These are phyloP conservation scores for Stomatorhinus walkeri DNA, from an alignment of 2,797 vertebrate species.

Conservation along the genomic window DNA sequence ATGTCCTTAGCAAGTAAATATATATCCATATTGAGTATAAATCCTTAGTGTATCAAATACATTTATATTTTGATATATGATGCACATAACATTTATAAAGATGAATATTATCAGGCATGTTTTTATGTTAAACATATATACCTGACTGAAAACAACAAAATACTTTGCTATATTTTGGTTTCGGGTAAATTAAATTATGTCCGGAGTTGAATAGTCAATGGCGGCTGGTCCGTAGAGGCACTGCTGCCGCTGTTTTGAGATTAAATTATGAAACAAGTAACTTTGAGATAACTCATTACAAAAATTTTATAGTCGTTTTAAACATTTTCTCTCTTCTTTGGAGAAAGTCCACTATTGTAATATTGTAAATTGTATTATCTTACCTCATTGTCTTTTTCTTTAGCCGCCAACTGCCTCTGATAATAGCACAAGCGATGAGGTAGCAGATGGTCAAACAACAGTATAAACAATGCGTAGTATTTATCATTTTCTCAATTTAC, in stretches of 20 bases:
- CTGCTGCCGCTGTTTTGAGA: background rate
- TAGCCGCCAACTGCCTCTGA: background rate
- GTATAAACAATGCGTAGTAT: background rate
- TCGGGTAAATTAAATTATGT: slow-evolving; percentile 38
- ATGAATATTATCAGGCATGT: background rate
- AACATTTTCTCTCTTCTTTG: background rate
- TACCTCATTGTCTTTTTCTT: background rate
- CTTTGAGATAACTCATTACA: background rate
- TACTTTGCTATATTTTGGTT: slow-evolving; percentile 11
- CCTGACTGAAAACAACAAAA: background rate
- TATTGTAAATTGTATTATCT: background rate
- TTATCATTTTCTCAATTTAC: background rate
- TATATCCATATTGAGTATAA: background rate
- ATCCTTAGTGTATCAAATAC: background rate
- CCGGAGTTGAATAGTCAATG: slow-evolving; percentile 27
- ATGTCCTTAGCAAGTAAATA: background rate
- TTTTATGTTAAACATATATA: slow-evolving; percentile 4
- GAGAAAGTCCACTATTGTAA: background rate
- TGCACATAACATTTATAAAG: slow-evolving; percentile 11
- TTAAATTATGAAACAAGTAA: background rate
- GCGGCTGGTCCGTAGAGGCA: background rate
- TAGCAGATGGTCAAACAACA: background rate
- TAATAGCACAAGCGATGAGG: background rate
- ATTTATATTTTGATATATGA: slow-evolving; percentile 41
- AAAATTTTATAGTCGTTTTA: background rate